phyloP scores from a whole-genome alignment of 2,888 invertebrate genomes.

The Coelopa pilipes region DNA sequence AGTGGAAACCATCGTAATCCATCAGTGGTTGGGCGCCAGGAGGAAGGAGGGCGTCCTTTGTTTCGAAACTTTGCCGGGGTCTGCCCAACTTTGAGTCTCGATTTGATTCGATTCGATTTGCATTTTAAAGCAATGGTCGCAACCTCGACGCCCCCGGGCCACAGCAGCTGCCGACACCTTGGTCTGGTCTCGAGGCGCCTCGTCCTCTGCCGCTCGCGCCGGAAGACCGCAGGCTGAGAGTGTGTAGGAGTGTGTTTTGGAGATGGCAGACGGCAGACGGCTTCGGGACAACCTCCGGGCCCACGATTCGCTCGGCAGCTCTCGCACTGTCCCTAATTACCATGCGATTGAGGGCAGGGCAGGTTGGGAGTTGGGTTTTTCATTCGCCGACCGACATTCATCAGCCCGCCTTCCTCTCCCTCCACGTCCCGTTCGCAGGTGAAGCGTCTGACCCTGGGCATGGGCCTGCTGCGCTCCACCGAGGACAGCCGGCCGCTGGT shows the following conservation, averaged over 20 bases:
- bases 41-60: neutral
- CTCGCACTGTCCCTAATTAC: constrained; percentile 16
- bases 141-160: neutral
- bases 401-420: neutral
- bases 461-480: constrained; percentile 76
- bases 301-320: neutral
- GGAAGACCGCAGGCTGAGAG: neutral
- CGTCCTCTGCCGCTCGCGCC: neutral
- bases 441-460: constrained; percentile 82
- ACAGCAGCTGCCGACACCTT: constrained; percentile 17
- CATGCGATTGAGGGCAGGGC: neutral
- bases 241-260: constrained; percentile 7
- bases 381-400: neutral
- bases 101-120: constrained; percentile 21
- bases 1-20: constrained; percentile 15
- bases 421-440: constrained; percentile 62
- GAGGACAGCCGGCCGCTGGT: constrained; percentile 83
- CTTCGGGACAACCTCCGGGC: neutral
- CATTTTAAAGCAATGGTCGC: constrained; percentile 7
- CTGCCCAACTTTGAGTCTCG: constrained; percentile 2
- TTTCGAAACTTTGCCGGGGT: constrained; percentile 8
- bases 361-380: neutral
- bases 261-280: neutral
- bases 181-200: constrained; percentile 6
- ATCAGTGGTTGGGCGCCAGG: too few relatives aligned